Evolutionary conservation across 2,797 vertebrate genomes (phyloP), one percentile per base, ranked within the genome.

Genomic region (Hoplostethus mediterraneus): DNA sequence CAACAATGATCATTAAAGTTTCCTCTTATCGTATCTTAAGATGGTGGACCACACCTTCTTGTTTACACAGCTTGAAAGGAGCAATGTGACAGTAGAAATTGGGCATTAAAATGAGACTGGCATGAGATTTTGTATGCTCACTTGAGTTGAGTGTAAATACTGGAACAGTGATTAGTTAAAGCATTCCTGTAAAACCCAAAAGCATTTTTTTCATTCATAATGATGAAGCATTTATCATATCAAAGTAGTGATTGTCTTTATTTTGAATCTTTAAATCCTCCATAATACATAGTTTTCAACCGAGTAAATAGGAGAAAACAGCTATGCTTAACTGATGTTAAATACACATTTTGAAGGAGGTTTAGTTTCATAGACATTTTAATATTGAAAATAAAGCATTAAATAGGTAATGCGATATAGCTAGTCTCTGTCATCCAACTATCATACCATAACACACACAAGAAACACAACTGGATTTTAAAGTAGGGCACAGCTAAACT

Each of bases 191-290:
- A 54, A 68, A 68, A 58, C 16, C 45, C 25, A 31, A 56, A 38
- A 54, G 67, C 16, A 16, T 40, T 53, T 9, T 40, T 30, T 4
- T 21, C 10, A 71, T 59, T 48, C 53, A n/a, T 67, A 7, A 40
- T 40, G 52, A 49, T 11, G n/a, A 67, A 71, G 60, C 31, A 49
- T 16, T 52, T 47, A 45, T 55, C 16, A 30, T 17, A 71, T 12
- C 17, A 48, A 68, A 83, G 84, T 67, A 69, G 73, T 85, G 84
- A 85, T 89, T 86, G 87, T 52, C 17, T 83, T 74, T 14, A 83
- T 85, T 87, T n/a, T 84, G 57, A 77, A 82, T 91, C 88, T 91
- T 91, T 87, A 67, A 91, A 88, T 92, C 91, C 90, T 92, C 90
- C 85, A 68, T 75, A 74, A 79, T 66, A 63, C 82, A 82, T 89